Evolutionary conservation across 2,113 vertebrate genomes (phyloP), one percentile per base, ranked within the genome.

Genomic region (Picathartes gymnocephalus): DNA sequence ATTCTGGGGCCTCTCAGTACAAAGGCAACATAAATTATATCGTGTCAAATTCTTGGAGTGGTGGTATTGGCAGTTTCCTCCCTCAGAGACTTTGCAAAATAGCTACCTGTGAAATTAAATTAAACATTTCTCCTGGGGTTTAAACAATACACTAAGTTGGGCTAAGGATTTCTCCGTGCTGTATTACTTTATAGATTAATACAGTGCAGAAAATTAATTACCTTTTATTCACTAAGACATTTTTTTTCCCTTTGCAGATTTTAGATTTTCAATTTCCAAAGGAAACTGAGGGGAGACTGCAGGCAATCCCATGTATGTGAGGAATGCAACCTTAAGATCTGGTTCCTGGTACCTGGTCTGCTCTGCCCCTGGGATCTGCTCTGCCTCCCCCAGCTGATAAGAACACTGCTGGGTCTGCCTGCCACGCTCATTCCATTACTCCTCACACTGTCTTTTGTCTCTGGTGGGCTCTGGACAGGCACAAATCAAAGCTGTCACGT

Each of bases 251-350:
- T 33, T 88, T 68, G n/a, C 28, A 92, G 81, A 70, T 69, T 86
- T 83, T 20, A 40, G 60, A 44, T 81, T 69, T 85, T 76, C 78
- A 54, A 56, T 94, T 97, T 72, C 92, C 73, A 91, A 92, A 78
- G 33, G 53, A 80, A 92, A 88, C 85, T 79, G 93, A 33, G 48
- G 44, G 92, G 93, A 39, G 44, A 88, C 76, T 1, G 1, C 58
- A 81, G 88, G 97, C 94, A 97, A 98, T 98, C 80, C 90, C 77
- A 97, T 2, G 66, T 97, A 98, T 97, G 98, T 86, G 14, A 98
- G 93, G 98, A 98, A 98, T 98, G 97, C 85, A 96, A 93, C 96
- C 95, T 92, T 89, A 71, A 85, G 92, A 91, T 73, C 45, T 57
- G 69, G 96, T 93, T 97, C 97, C 96, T 96, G 97, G 97, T 96